These are phyloP conservation scores for Rhabdomys pumilio DNA, from an alignment of 2,797 vertebrate genomes.

Conservation along the genomic window DNA sequence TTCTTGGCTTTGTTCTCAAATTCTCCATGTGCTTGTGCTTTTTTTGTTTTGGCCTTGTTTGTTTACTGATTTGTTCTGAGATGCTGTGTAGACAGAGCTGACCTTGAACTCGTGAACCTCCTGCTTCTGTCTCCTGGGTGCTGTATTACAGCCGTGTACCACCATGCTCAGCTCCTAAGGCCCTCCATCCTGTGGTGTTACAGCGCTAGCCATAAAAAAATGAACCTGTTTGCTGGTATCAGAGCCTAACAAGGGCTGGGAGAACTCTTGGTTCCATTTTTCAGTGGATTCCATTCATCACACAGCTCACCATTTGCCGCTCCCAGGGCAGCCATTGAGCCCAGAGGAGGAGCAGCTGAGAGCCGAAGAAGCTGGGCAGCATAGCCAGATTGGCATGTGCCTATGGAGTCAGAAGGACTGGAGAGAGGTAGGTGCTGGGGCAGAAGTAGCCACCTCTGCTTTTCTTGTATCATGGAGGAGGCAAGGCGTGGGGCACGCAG, in stretches of 20 bases:
- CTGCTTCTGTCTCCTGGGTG: not conserved
- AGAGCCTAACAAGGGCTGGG: constrained; percentile 4
- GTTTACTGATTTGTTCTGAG: not conserved
- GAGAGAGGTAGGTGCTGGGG: not conserved
- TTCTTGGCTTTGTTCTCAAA: not conserved
- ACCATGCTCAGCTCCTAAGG: not conserved
- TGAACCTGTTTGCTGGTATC: not conserved
- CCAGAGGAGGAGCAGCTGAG: not conserved
- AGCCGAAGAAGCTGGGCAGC: fast-evolving
- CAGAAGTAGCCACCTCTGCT: not conserved
- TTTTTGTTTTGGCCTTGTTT: not conserved
- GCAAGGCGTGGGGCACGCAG: too few species aligned
- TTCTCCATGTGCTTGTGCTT: fast-evolving
- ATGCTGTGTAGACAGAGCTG: too few species aligned
- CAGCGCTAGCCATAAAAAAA: too few species aligned
- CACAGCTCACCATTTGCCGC: fast-evolving
- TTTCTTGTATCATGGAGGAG: not conserved
- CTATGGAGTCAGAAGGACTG: not conserved
- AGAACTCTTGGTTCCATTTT: not conserved
- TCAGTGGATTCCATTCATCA: not conserved
- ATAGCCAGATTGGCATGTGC: fast-evolving
- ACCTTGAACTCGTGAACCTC: not conserved
- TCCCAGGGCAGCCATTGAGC: fast-evolving
- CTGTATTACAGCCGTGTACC: too few species aligned
- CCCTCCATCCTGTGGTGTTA: too few species aligned